These are phyloP conservation scores for Aricia agestis DNA, from an alignment of 1,140 invertebrate species.

Conservation along the genomic window DNA sequence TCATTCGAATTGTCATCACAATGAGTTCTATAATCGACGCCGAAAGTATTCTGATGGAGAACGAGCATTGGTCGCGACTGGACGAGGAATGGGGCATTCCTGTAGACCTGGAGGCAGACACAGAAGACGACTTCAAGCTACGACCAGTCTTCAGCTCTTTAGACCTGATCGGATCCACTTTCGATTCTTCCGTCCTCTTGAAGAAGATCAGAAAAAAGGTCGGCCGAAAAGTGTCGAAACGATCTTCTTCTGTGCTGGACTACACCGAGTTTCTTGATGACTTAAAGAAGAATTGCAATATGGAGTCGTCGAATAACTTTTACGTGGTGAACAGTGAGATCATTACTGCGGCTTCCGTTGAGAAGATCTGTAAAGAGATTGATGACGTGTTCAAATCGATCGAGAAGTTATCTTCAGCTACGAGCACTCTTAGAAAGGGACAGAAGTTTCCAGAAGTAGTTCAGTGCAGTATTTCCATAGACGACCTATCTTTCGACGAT, in stretches of 20 bases:
- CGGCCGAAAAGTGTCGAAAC: slow-evolving; percentile 42
- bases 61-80: slow-evolving; percentile 54
- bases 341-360: slow-evolving; percentile 52
- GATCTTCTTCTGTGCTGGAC: slow-evolving; percentile 37
- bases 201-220: slow-evolving; percentile 50
- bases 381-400: slow-evolving; percentile 63
- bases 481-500: slow-evolving; percentile 56
- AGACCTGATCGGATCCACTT: slow-evolving; percentile 48
- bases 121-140: slow-evolving; percentile 45
- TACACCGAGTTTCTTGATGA: slow-evolving; percentile 52
- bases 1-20: not conserved
- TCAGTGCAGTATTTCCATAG: slow-evolving; percentile 52
- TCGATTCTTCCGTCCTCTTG: slow-evolving; percentile 53
- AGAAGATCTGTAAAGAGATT: slow-evolving; percentile 57
- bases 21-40: slow-evolving; percentile 50
- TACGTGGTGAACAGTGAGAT: slow-evolving; percentile 52
- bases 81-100: slow-evolving; percentile 58
- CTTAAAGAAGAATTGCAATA: slow-evolving; percentile 34
- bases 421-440: slow-evolving; percentile 41
- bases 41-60: slow-evolving; percentile 51
- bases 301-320: slow-evolving; percentile 40
- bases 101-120: slow-evolving; percentile 50
- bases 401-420: slow-evolving; percentile 46
- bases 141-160: slow-evolving; percentile 47
- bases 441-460: slow-evolving; percentile 44